Conservation (phyloP, 2,797 vertebrate species). For the Distichodus sexfasciatus region DNA sequence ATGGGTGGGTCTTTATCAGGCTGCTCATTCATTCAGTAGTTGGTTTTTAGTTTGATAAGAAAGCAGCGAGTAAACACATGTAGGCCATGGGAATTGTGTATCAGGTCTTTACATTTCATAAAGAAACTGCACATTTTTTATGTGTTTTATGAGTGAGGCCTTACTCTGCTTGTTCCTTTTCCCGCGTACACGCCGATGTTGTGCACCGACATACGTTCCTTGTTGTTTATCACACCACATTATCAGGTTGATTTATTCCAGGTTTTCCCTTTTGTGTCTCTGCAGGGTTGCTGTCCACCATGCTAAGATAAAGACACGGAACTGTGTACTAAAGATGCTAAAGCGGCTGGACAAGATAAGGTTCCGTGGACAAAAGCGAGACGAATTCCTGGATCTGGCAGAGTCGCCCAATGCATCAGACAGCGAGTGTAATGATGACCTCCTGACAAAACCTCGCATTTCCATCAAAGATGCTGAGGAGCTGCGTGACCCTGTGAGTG, state of each 20-base stretch:
- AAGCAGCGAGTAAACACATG: conserved; percentile 4
- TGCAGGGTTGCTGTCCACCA: conserved; percentile 73
- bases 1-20: not conserved
- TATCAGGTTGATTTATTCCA: not conserved
- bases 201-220: not conserved
- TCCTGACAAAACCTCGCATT: conserved; percentile 71
- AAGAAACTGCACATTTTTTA: not conserved
- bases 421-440: conserved; percentile 88
- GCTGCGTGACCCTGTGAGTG: conserved; percentile 82
- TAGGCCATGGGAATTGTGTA: not conserved
- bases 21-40: not conserved
- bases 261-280: conserved; percentile 3
- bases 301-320: conserved; percentile 83
- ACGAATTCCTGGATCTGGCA: conserved; percentile 88
- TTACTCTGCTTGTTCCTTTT: not conserved
- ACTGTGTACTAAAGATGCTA: conserved; percentile 84
- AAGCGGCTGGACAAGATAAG: conserved; percentile 94
- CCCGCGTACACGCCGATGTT: not conserved
- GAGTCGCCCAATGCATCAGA: conserved; percentile 95
- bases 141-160: not conserved
- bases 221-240: not conserved
- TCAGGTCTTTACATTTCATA: not conserved
- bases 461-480: conserved; percentile 81
- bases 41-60: not conserved
- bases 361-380: conserved; percentile 91